phyloP scores from a whole-genome alignment of 1,140 invertebrate genomes.

The Planococcus citri region DNA sequence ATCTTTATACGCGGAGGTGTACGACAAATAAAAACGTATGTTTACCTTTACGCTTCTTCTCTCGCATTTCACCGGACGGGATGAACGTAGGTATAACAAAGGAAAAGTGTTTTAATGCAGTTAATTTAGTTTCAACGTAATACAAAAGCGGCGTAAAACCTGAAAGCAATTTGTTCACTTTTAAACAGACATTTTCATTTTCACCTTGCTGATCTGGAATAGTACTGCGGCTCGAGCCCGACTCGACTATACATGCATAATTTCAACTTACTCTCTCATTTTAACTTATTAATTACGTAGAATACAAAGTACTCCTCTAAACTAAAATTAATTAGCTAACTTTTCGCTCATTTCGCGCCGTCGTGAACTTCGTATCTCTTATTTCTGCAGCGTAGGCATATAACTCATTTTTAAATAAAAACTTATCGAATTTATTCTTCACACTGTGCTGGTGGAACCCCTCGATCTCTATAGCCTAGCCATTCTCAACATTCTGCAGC shows the following conservation, averaged over 20 bases:
- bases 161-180: conserved; percentile 3
- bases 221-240: background rate
- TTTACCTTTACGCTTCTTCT: background rate
- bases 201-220: background rate
- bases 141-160: conserved; percentile 6
- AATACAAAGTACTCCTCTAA: background rate
- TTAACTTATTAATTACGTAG: conserved; percentile 2
- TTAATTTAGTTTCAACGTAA: conserved; percentile 4
- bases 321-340: conserved; percentile 4
- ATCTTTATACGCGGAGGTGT: no score
- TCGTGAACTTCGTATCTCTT: background rate
- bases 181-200: conserved; percentile 3
- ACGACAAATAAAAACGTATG: background rate
- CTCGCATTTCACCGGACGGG: background rate
- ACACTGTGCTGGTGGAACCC: no score
- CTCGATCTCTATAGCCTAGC: no score
- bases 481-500: no score
- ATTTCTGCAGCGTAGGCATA: background rate
- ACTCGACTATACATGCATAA: background rate
- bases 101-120: background rate
- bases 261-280: conserved; percentile 2
- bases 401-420: background rate
- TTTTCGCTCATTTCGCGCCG: background rate
- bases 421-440: no score
- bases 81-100: background rate